Evolutionary conservation across 2,888 invertebrate species (phyloP), one percentile per base, ranked within the genome.

Genomic region (Uropetala carovei): DNA sequence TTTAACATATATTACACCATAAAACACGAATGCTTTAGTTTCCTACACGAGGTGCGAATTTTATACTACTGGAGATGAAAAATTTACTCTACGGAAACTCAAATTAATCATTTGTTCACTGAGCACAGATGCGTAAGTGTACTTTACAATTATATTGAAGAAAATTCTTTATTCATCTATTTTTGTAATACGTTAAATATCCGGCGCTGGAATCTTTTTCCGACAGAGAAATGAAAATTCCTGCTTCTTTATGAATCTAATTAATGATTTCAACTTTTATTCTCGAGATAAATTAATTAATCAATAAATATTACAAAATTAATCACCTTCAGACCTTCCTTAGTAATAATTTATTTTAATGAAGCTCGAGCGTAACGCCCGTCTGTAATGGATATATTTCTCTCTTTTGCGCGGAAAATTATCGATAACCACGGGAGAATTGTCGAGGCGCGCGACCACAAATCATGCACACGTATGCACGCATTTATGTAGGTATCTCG

Each of bases 271-370:
- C 8, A 27, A 13, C 14, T 75, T 60, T 7, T 75, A 75, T 75
- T 10, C 22, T n/a, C 75, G 11, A 22, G 68, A 68, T n/a, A n/a
- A 18, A 8, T 22, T 75, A 22, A 75, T 75, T 75, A 75, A 75
- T 75, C 75, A 75, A 27, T 27, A 75, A 75, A 75, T 75, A 75
- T 27, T 75, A 22, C 13, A 27, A 9, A 75, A 75, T 75, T 75
- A 27, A 75, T 75, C 75, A 11, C 75, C 27, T 75, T 27, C 13
- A 22, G 16, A 75, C 89, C 60, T 16, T 60, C 30, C 43, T 89
- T 64, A 43, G 89, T 10, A 30, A 64, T 89, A 68, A 89, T 89
- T 89, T 43, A 56, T 89, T 89, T 86, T 68, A 89, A 89, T 89
- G 68, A 68, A 89, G 64, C 56, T 14, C 64, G 13, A 43, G n/a